Percentiles rank a stretch among this genome's conserved stretches.
phyloP scores from a whole-genome alignment of 2,888 invertebrate genomes.

The Ametastegia equiseti region DNA sequence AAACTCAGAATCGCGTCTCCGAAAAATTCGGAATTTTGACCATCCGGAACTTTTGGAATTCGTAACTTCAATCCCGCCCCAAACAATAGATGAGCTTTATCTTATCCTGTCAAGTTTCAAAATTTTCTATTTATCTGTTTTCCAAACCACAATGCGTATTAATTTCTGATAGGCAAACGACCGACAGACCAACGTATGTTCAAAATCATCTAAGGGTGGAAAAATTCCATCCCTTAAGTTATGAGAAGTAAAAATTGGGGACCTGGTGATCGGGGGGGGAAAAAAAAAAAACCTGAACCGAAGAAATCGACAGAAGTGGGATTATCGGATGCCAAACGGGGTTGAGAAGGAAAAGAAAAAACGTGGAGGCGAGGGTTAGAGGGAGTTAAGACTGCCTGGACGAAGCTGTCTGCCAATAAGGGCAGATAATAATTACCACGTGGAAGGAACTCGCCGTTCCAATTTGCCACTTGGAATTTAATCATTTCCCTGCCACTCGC shows the following conservation, averaged over 20 bases:
- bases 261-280: not conserved
- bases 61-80: too few species aligned
- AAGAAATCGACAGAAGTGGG: not conserved
- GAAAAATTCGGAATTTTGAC: too few species aligned
- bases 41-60: too few species aligned
- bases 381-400: conserved; percentile 31
- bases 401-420: conserved; percentile 33
- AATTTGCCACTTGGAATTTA: conserved; percentile 46
- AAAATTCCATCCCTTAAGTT: too few species aligned
- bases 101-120: too few species aligned
- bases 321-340: not conserved
- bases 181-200: not conserved
- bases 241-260: too few species aligned
- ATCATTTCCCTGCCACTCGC: conserved; percentile 48
- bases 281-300: not conserved
- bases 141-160: too few species aligned
- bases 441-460: conserved; percentile 44
- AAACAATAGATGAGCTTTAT: too few species aligned
- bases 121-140: too few species aligned
- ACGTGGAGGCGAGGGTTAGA: conserved; percentile 9
- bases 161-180: too few species aligned
- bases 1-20: too few species aligned
- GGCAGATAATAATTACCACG: conserved; percentile 43
- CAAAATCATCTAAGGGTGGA: not conserved
- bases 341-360: not conserved